Evolutionary conservation across 2,888 invertebrate genomes (phyloP), one percentile per base, ranked within the genome.

Genomic region (Cataglyphis albicans): DNA sequence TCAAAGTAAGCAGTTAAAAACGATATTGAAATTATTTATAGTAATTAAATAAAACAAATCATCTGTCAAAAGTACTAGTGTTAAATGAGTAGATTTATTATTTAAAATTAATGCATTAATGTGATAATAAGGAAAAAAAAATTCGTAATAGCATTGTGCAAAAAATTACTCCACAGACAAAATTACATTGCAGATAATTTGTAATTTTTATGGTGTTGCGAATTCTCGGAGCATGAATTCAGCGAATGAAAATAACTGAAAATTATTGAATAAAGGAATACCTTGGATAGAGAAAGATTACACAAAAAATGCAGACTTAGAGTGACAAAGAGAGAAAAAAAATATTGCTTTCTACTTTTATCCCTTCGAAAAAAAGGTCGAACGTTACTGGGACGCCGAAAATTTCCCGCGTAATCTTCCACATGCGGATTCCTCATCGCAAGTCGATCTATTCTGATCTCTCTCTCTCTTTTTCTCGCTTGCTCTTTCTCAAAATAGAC

Each of bases 361-460:
- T 44, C 73, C 18, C 32, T 74, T 73, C 12, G 21, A 12, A 59
- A 74, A 78, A 80, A 74, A 38, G 41, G 44, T 7, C 44, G 25
- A 44, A 32, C 41, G 65, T 25, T 18, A 52, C 68, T 2, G n/a
- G 48, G 9, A 48, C 48, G n/a, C 38, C 41, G 74, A 44, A 80
- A 74, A 80, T 73, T 74, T 25, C 78, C 75, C 73, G 44, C 75
- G 57, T 80, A 80, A 80, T 80, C 78, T 73, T 78, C 48, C 78
- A 32, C 74, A n/a, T 38, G 76, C 76, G 72, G 38, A 70, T 52
- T 52, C 7, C 15, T 29, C 52, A 55, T 76, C 74, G 78, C 78
- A 73, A 80, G 78, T 80, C 75, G 74, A 80, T 80, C 74, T 74
- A 74, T 59, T 59, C 59, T 29, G 12, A 59, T 72, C 70, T 76